Evolutionary conservation across 2,113 vertebrate species (phyloP), one percentile per base, ranked within the genome.

Genomic region (Willisornis vidua): DNA sequence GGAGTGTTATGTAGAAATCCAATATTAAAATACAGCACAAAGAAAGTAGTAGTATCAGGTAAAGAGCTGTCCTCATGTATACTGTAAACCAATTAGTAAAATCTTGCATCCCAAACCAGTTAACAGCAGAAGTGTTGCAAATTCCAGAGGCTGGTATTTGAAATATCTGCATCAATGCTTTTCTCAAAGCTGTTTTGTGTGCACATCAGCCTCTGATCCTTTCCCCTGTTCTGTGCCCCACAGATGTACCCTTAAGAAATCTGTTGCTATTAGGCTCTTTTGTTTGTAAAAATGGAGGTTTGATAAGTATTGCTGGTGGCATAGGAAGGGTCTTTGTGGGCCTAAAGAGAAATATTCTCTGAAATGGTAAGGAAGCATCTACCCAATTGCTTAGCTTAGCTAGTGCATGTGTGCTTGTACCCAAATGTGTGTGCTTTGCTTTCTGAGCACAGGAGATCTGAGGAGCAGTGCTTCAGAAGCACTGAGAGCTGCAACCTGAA

Each of bases 181-280:
- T 41, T 9, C 23, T 45, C n/a, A 61, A 61, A 85, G 37, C 41
- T 85, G 23, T 17, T 85, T 74, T 48, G 3, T 35, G 10, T 18
- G 14, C 3, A 1, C 29, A 35, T 23, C 72, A 81, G 14, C 12
- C 14, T 45, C 2, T 22, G 23, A 63, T 37, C 5, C 19, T 35
- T 55, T 66, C 37, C 14, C 52, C 41, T 4, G 3, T 33, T 1
- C 8, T 2, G 1, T 24, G 26, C 16, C 12, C 9, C 1, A 3
- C 8, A 49, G 29, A 35, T 24, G 18, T 14, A 29, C 3, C 14
- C 18, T 61, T 58, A 54, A 57, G 29, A 79, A 85, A 80, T 11
- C 8, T 83, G 12, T 48, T 84, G 26, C 29, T 83, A 2, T 37
- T 31, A 35, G 23, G 4, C 6, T 43, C 3, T 72, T 88, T 31